Base-by-base conservation (phyloP, 2,888 invertebrate genomes). In the Yponomeuta plumbellus region DNA sequence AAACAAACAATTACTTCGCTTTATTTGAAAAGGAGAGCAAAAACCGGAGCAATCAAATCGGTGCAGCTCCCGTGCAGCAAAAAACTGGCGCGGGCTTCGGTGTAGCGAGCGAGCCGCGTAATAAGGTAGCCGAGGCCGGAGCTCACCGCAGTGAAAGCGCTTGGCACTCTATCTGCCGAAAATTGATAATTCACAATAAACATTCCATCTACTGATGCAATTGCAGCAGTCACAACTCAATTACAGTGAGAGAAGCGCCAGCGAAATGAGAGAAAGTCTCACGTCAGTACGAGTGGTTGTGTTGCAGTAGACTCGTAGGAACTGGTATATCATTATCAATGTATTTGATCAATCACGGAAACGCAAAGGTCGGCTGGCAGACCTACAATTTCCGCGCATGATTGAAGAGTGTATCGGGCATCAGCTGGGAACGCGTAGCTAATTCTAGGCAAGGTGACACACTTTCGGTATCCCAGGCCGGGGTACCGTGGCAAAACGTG, bases 1-100 rank as follows among this genome's bases (percentile, higher is more conserved):
- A 88, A 91, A 90, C 91, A 91, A 91, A 91, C 90, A 90, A 90
- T 91, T 90, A 89, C 88, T 87, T 83, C 75, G 84, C 84, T 88
- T 88, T 89, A 85, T 89, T 90, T 87, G 85, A 84, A 85, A 85
- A 86, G 82, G 78, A 81, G 80, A 82, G 83, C 89, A 90, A 90
- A 89, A 90, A 86, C 77, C 75, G 73, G 79, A 84, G 88, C 88
- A 89, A 87, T 88, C 86, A 86, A 88, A 88, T 87, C 83, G 86
- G 79, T 86, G 86, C 85, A 83, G 88, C 86, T 85, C 83, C 83
- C 78, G 85, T 80, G 83, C 78, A 76, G 86, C 85, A 88, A 90
- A 89, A 90, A 91, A 84, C 76, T 71, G 76, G 75, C 74, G 76
- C 77, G 75, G 78, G 82, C 80, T 80, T 72, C 77, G 77, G 76